Percentiles rank a stretch among this genome's conserved stretches.
These are phyloP conservation scores for Aradus depressus DNA, from an alignment of 2,888 invertebrate genomes.

Conservation along the genomic window DNA sequence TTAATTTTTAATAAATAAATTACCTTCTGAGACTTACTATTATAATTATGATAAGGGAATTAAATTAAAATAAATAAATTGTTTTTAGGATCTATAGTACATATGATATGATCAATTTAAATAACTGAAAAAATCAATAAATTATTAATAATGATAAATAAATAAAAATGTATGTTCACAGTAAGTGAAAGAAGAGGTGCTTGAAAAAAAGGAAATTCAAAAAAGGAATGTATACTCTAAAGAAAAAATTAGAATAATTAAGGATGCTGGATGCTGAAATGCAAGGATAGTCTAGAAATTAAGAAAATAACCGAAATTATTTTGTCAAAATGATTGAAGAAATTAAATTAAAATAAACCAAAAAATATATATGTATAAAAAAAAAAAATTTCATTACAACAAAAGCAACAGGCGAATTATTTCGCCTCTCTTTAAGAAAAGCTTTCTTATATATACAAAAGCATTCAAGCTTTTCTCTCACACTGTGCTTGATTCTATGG, in stretches of 20 bases:
- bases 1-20: too few relatives aligned
- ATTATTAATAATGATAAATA: too few relatives aligned
- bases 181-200: constrained; percentile 10
- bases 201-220: constrained; percentile 14
- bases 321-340: too few relatives aligned
- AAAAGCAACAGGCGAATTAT: constrained; percentile 15
- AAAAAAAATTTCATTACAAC: constrained; percentile 8
- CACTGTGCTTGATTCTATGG: constrained; percentile 10
- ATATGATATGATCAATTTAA: too few relatives aligned
- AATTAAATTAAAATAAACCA: too few relatives aligned
- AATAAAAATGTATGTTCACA: too few relatives aligned
- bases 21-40: too few relatives aligned
- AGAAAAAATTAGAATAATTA: constrained; percentile 5
- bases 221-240: constrained; percentile 4
- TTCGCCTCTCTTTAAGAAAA: constrained; percentile 1
- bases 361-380: too few relatives aligned
- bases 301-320: constrained; percentile 1
- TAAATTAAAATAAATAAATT: too few relatives aligned
- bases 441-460: constrained; percentile 13
- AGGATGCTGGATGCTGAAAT: constrained; percentile 16
- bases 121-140: too few relatives aligned
- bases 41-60: too few relatives aligned
- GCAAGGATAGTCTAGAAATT: constrained; percentile 19
- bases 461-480: constrained; percentile 17
- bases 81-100: too few relatives aligned